These are phyloP conservation scores for Zaprionus inermis DNA, from an alignment of 1,140 invertebrate genomes.

Conservation along the genomic window DNA sequence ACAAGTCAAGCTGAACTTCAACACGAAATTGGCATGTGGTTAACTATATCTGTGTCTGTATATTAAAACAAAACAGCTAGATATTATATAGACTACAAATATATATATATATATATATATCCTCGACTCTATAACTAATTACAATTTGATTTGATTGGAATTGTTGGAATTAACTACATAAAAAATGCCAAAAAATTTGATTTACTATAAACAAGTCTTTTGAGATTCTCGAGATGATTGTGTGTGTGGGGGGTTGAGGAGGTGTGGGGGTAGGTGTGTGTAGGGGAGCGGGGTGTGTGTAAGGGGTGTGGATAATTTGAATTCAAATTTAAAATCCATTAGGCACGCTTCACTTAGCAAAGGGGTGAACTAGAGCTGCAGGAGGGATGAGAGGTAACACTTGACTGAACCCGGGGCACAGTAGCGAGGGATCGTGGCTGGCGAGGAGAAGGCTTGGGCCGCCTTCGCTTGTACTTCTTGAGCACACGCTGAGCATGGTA, in stretches of 20 bases:
- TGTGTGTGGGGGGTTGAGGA: no score
- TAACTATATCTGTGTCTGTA: conserved; percentile 53
- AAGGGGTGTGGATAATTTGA: conserved; percentile 47
- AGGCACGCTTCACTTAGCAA: conserved; percentile 45
- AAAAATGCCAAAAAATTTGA: conserved; percentile 54
- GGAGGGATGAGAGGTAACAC: background rate
- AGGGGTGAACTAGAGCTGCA: background rate
- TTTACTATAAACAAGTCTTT: conserved; percentile 65
- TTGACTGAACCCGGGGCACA: conserved; percentile 9
- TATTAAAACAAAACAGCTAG: conserved; percentile 44
- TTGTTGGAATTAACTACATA: background rate
- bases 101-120: conserved; percentile 17
- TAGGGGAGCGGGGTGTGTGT: conserved; percentile 19
- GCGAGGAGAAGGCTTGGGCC: background rate
- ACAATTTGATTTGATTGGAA: conserved; percentile 1
- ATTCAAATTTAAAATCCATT: conserved; percentile 56
- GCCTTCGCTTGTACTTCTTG: conserved; percentile 65
- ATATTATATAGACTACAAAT: conserved; percentile 30
- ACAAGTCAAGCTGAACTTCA: conserved; percentile 15
- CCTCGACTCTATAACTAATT: background rate
- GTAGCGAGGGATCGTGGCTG: background rate
- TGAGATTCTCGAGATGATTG: conserved; percentile 74
- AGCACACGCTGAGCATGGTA: conserved; percentile 72
- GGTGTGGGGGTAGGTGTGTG: conserved; percentile 13
- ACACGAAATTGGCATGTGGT: conserved; percentile 62